Percentiles rank a stretch among this genome's conserved stretches.
phyloP scores from a whole-genome alignment of 2,888 invertebrate species.

The Eupithecia exiguata region DNA sequence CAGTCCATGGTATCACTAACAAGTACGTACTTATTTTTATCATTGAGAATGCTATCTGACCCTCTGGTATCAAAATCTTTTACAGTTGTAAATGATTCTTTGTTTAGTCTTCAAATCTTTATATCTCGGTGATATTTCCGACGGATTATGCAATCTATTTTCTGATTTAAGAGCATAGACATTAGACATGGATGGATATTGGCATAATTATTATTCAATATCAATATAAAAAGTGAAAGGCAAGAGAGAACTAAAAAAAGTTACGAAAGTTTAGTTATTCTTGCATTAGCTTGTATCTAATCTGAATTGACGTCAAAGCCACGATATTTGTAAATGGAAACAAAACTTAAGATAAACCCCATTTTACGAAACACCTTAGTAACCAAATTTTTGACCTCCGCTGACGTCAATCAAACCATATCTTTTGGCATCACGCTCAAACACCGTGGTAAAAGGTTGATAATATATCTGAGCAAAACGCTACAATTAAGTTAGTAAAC shows the following conservation, averaged over 20 bases:
- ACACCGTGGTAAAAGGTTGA: not conserved
- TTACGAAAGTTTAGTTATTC: slow-evolving; percentile 7
- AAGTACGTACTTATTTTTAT: slow-evolving; percentile 21
- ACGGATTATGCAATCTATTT: slow-evolving; percentile 23
- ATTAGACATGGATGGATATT: slow-evolving; percentile 9
- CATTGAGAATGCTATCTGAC: slow-evolving; percentile 26
- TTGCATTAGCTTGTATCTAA: slow-evolving; percentile 33
- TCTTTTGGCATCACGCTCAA: slow-evolving; percentile 45
- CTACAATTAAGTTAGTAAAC: not conserved
- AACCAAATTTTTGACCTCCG: slow-evolving; percentile 58
- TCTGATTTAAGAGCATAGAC: slow-evolving; percentile 13
- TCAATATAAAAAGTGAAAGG: slow-evolving; percentile 19
- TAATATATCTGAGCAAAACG: not conserved
- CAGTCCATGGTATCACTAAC: not conserved
- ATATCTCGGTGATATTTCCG: slow-evolving; percentile 15
- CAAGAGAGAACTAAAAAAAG: not conserved
- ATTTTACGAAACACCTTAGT: slow-evolving; percentile 34
- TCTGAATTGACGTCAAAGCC: slow-evolving; percentile 39
- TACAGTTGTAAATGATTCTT: slow-evolving; percentile 27
- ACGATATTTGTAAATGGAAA: slow-evolving; percentile 46
- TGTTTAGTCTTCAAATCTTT: slow-evolving; percentile 36
- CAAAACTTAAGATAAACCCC: slow-evolving; percentile 41
- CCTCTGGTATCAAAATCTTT: slow-evolving; percentile 26
- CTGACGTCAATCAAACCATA: slow-evolving; percentile 66
- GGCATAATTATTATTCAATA: slow-evolving; percentile 17